Conservation (phyloP, 2,888 invertebrate genomes). For the Thumatha senex region DNA sequence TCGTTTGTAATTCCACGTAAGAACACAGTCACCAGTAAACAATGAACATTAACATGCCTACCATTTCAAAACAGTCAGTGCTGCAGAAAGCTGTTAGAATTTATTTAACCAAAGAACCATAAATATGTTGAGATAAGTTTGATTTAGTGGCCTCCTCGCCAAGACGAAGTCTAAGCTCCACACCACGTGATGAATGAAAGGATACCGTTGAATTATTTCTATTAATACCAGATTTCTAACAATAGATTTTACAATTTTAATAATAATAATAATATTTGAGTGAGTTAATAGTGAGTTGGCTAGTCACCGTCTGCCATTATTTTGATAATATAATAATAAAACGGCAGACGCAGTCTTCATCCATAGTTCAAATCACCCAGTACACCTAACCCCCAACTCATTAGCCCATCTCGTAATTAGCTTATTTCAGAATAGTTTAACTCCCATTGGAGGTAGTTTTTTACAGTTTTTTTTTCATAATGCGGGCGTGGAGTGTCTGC, state of each 20-base stretch:
- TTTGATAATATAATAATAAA: too few species aligned
- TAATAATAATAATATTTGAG: not conserved
- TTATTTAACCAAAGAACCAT: conserved; percentile 39
- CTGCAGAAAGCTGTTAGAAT: conserved; percentile 29
- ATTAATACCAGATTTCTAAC: conserved; percentile 15
- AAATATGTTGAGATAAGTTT: conserved; percentile 41
- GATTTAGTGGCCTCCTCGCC: conserved; percentile 34
- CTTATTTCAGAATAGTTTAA: too few species aligned
- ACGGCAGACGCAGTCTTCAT: too few species aligned
- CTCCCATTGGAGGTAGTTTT: too few species aligned
- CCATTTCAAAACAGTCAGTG: conserved; percentile 7
- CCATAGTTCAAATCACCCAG: too few species aligned
- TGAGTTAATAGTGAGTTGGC: not conserved
- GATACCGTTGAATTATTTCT: conserved; percentile 37
- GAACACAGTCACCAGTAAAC: too few species aligned
- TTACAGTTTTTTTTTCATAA: too few species aligned
- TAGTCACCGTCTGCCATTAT: too few species aligned
- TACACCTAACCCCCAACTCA: too few species aligned
- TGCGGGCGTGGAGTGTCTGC: too few species aligned
- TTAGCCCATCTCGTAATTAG: too few species aligned
- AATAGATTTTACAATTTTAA: not conserved
- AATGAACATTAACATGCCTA: not conserved
- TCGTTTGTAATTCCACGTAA: too few species aligned
- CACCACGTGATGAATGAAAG: conserved; percentile 37
- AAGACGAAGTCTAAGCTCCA: conserved; percentile 24